These are phyloP conservation scores for Suillia variegata DNA, from an alignment of 2,888 invertebrate species.

Conservation along the genomic window DNA sequence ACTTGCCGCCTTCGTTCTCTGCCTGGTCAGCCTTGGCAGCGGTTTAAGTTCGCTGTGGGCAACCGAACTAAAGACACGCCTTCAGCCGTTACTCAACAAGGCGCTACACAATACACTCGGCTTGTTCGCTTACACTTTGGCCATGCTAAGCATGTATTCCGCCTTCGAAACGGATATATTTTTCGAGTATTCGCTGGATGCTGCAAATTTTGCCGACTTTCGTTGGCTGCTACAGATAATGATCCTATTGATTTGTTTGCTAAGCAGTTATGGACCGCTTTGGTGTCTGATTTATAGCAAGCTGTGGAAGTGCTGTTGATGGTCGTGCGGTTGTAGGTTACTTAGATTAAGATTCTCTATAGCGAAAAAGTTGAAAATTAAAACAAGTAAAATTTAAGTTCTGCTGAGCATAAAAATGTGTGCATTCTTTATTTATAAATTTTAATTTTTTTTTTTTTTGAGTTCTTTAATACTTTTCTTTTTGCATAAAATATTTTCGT, in stretches of 20 bases:
- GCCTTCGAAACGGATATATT: constrained; percentile 40
- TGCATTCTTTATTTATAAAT: constrained; percentile 12
- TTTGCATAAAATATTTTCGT: constrained; percentile 14
- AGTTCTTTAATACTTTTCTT: constrained; percentile 26
- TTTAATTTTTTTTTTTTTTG: constrained; percentile 17
- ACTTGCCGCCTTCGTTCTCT: constrained; percentile 32
- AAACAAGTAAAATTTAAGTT: constrained; percentile 15
- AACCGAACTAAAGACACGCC: constrained; percentile 24
- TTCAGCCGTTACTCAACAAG: constrained; percentile 38
- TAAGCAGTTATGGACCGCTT: constrained; percentile 36
- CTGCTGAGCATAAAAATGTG: constrained; percentile 19
- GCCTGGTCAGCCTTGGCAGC: constrained; percentile 31
- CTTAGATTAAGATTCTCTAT: too few relatives aligned
- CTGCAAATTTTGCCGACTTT: constrained; percentile 29
- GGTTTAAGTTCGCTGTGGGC: constrained; percentile 37
- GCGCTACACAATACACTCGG: constrained; percentile 35
- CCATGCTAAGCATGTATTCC: constrained; percentile 35
- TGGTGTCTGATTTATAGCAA: constrained; percentile 34
- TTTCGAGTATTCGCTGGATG: constrained; percentile 30
- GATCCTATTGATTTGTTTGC: constrained; percentile 28
- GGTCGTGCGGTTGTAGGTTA: too few relatives aligned
- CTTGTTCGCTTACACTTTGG: constrained; percentile 32
- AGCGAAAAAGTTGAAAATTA: too few relatives aligned
- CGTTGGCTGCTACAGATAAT: constrained; percentile 28
- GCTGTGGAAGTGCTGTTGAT: constrained; percentile 25